phyloP scores from a whole-genome alignment of 2,888 invertebrate species.

The Lithophane leautieri region DNA sequence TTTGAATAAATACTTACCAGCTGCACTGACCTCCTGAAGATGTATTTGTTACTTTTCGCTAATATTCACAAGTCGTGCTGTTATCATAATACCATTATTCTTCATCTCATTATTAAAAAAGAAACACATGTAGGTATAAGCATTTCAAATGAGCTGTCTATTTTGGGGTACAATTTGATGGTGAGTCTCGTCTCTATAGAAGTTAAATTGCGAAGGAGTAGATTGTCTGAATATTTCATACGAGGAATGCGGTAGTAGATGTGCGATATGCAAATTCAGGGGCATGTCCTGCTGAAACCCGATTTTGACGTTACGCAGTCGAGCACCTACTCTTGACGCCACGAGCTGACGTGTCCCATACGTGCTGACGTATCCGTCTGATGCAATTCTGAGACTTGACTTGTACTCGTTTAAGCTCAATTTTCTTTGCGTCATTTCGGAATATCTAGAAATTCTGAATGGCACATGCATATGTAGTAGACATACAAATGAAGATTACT shows the following conservation, averaged over 20 bases:
- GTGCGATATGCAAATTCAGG: conserved; percentile 78
- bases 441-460: conserved; percentile 65
- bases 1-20: conserved; percentile 83
- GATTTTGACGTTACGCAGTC: conserved; percentile 77
- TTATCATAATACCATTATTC: conserved; percentile 77
- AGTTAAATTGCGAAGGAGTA: conserved; percentile 71
- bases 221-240: conserved; percentile 79
- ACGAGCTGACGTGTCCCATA: conserved; percentile 71
- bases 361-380: conserved; percentile 48
- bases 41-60: conserved; percentile 70
- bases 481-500: conserved; percentile 69
- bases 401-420: conserved; percentile 57
- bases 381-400: conserved; percentile 58
- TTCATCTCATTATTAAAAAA: too few species aligned
- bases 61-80: conserved; percentile 67
- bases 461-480: conserved; percentile 71
- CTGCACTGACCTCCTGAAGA: conserved; percentile 79
- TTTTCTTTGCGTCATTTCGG: conserved; percentile 54
- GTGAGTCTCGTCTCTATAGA: conserved; percentile 59
- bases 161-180: conserved; percentile 60
- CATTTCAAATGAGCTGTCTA: conserved; percentile 66
- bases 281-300: conserved; percentile 76
- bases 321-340: conserved; percentile 73
- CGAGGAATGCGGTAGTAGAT: conserved; percentile 68
- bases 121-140: too few species aligned